Conservation (phyloP, 2,888 invertebrate genomes). For the Lasioglossum villosulum region DNA sequence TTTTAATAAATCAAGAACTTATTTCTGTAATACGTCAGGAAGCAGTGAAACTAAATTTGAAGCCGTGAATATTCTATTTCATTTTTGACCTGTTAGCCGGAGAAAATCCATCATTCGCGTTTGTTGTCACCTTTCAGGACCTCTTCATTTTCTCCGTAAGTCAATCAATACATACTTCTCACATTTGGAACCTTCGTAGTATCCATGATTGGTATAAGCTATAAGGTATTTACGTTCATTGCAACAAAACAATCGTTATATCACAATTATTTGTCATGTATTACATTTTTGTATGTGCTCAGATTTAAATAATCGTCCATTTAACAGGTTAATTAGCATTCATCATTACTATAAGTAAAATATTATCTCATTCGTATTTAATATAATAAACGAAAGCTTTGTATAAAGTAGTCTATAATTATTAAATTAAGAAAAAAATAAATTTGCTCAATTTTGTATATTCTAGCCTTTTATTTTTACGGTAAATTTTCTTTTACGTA, state of each 20-base stretch:
- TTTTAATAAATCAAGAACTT: conserved; percentile 96
- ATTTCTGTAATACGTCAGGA: conserved; percentile 95
- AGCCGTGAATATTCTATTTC: conserved; percentile 72
- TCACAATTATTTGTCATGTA: neutral
- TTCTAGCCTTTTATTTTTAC: conserved; percentile 10
- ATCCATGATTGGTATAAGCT: neutral
- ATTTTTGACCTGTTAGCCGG: conserved; percentile 17
- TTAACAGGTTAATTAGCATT: conserved; percentile 28
- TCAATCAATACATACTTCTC: neutral
- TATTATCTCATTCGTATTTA: conserved; percentile 32
- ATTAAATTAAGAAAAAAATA: conserved; percentile 46
- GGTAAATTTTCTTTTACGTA: neutral
- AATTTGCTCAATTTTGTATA: conserved; percentile 56
- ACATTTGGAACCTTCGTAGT: neutral
- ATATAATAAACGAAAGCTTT: conserved; percentile 36
- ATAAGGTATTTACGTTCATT: neutral
- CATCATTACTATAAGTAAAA: conserved; percentile 19
- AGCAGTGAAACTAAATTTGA: conserved; percentile 91
- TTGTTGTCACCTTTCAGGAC: neutral
- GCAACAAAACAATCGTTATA: neutral
- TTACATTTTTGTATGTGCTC: neutral
- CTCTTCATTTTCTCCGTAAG: neutral
- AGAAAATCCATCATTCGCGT: neutral
- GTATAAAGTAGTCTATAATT: conserved; percentile 37
- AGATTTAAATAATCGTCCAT: neutral